phyloP scores from a whole-genome alignment of 2,888 invertebrate genomes.

The Allophyes oxyacanthae region DNA sequence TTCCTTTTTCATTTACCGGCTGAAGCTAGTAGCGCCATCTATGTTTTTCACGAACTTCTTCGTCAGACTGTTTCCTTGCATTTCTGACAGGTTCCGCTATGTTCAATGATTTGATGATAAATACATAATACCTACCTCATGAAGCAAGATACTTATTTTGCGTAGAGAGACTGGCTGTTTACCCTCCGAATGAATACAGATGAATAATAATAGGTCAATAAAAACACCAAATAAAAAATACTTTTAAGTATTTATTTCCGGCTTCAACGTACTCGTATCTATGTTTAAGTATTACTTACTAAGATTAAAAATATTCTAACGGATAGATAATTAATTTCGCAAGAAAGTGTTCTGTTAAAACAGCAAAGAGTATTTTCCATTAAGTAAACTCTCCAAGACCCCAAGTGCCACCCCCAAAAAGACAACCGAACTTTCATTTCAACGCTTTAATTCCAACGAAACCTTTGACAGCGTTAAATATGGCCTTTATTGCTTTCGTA shows the following conservation, averaged over 20 bases:
- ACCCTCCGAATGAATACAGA: too few species aligned
- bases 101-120: not conserved
- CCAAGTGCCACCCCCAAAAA: constrained; percentile 70
- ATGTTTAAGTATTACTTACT: not conserved
- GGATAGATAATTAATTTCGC: constrained; percentile 31
- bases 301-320: constrained; percentile 26
- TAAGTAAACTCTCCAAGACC: constrained; percentile 72
- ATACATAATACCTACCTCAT: too few species aligned
- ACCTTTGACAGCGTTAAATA: constrained; percentile 81
- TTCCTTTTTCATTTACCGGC: constrained; percentile 3
- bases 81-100: not conserved
- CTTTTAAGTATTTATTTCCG: not conserved
- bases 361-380: constrained; percentile 60
- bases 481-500: constrained; percentile 84
- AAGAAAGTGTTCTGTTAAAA: constrained; percentile 51
- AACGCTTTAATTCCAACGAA: constrained; percentile 77
- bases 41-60: constrained; percentile 15
- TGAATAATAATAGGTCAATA: too few species aligned
- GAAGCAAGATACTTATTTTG: too few species aligned
- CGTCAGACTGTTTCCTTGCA: not conserved
- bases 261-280: not conserved
- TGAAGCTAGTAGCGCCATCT: constrained; percentile 23
- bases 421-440: constrained; percentile 79
- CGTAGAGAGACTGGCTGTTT: too few species aligned
- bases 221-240: too few species aligned